Conservation (phyloP, 2,113 vertebrate species). For the Pomatorhinus ruficollis region DNA sequence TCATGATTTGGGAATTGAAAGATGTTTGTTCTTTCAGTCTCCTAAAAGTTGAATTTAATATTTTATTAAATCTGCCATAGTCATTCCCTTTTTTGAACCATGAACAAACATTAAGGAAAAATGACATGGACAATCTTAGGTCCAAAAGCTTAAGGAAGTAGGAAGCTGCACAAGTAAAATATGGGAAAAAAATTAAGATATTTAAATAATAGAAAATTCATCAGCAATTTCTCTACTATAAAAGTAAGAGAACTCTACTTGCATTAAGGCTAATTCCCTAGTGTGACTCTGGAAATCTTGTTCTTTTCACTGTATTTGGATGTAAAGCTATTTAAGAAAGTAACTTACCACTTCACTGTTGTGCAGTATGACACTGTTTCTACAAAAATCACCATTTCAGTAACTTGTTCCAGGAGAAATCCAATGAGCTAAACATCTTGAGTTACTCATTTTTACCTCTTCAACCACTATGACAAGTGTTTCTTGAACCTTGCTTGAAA, state of each 20-base stretch:
- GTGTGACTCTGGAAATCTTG: neutral
- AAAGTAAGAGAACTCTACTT: neutral
- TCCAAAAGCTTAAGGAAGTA: neutral
- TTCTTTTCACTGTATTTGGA: constrained; percentile 29
- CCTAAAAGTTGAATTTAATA: constrained; percentile 48
- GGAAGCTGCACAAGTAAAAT: neutral
- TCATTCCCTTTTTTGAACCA: neutral
- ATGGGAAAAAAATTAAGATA: neutral
- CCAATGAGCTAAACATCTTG: constrained; percentile 6
- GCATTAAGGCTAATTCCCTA: constrained; percentile 4
- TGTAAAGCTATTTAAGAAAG: constrained; percentile 26
- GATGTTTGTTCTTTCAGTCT: constrained; percentile 23
- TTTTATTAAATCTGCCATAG: constrained; percentile 11
- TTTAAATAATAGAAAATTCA: neutral
- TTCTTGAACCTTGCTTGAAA: constrained; percentile 38
- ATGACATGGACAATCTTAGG: neutral
- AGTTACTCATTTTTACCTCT: constrained; percentile 53
- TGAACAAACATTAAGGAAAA: neutral
- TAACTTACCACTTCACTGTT: constrained; percentile 7
- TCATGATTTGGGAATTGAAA: constrained; percentile 60
- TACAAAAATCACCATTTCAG: constrained; percentile 22
- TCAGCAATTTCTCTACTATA: neutral
- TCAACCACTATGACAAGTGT: constrained; percentile 18
- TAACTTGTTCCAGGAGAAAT: constrained; percentile 41
- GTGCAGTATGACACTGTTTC: constrained; percentile 11